A percentile compares a stretch with the other conserved stretches of the same genome.
phyloP scores from a whole-genome alignment of 2,888 invertebrate genomes.

The Ashinkailepas kermadecensis region DNA sequence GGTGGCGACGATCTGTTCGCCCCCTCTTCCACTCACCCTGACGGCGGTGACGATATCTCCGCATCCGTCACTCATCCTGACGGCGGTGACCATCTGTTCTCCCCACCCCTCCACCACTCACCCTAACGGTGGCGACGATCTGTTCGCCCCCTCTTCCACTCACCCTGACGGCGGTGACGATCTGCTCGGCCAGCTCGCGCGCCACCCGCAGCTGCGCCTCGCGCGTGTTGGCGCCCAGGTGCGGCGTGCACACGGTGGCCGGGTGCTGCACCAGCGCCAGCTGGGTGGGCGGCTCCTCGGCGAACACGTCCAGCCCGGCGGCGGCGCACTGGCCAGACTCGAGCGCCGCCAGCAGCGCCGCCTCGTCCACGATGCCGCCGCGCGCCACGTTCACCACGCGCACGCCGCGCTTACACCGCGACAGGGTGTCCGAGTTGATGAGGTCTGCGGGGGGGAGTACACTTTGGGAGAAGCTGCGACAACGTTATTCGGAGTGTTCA shows the following conservation, averaged over 20 bases:
- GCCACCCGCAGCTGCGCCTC: constrained; percentile 94
- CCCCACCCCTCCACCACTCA: too few species aligned
- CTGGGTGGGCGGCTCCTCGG: constrained; percentile 66
- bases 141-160: constrained; percentile 22
- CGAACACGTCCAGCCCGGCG: constrained; percentile 89
- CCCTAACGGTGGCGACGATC: too few species aligned
- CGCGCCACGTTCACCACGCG: constrained; percentile 90
- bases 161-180: constrained; percentile 61
- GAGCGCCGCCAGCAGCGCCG: constrained; percentile 69
- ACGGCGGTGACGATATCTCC: too few species aligned
- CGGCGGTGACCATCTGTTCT: too few species aligned
- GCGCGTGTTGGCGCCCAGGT: constrained; percentile 76
- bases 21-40: too few species aligned
- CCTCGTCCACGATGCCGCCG: constrained; percentile 90
- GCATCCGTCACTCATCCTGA: too few species aligned
- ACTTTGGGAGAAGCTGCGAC: too few species aligned
- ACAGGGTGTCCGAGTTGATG: constrained; percentile 63
- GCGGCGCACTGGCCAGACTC: constrained; percentile 78
- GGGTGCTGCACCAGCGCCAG: constrained; percentile 30
- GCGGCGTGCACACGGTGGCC: constrained; percentile 80
- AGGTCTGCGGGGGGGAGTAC: constrained; percentile 55
- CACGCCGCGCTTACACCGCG: constrained; percentile 77
- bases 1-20: too few species aligned
- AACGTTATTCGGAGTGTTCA: too few species aligned
- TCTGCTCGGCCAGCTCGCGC: constrained; percentile 89